Conservation (phyloP, 1,140 invertebrate species). For the Aphidius gifuensis region DNA sequence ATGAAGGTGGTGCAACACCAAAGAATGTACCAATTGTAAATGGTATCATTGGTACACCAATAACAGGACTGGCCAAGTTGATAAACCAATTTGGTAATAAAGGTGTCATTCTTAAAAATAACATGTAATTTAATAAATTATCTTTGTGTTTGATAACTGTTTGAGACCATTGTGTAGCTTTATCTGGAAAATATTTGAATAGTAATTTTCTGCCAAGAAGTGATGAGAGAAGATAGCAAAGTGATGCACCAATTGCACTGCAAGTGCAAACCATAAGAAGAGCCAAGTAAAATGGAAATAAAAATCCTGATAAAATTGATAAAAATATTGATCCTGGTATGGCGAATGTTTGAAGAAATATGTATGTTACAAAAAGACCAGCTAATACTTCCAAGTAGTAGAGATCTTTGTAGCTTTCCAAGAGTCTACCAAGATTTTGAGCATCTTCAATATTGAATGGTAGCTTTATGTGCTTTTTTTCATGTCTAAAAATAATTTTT, state of each 20-base stretch:
- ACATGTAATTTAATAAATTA: constrained; percentile 92
- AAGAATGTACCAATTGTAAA: constrained; percentile 92
- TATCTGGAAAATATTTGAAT: constrained; percentile 84
- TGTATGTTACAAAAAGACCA: constrained; percentile 88
- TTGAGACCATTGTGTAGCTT: constrained; percentile 79
- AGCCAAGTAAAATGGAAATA: constrained; percentile 91
- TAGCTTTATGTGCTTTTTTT: constrained; percentile 84
- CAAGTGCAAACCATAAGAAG: constrained; percentile 90
- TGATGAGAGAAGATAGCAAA: constrained; percentile 93
- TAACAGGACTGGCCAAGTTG: constrained; percentile 93
- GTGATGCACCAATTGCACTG: constrained; percentile 90
- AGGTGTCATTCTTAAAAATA: constrained; percentile 96
- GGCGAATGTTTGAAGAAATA: constrained; percentile 98
- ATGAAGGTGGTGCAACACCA: constrained; percentile 96
- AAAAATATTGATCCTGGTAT: constrained; percentile 98
- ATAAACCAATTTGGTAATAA: constrained; percentile 99
- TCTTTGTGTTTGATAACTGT: constrained; percentile 80
- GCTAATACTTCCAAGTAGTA: constrained; percentile 90
- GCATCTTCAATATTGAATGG: constrained; percentile 95
- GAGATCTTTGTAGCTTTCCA: constrained; percentile 90
- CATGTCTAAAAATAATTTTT: constrained; percentile 69
- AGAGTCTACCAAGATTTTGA: constrained; percentile 86
- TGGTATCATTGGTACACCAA: constrained; percentile 88
- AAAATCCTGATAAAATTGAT: constrained; percentile 94
- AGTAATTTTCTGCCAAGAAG: constrained; percentile 83